A percentile compares a stretch with the other conserved stretches of the same genome.
Evolutionary conservation across 2,888 invertebrate genomes (phyloP).

Genomic region (Philhelius pedissequus): DNA sequence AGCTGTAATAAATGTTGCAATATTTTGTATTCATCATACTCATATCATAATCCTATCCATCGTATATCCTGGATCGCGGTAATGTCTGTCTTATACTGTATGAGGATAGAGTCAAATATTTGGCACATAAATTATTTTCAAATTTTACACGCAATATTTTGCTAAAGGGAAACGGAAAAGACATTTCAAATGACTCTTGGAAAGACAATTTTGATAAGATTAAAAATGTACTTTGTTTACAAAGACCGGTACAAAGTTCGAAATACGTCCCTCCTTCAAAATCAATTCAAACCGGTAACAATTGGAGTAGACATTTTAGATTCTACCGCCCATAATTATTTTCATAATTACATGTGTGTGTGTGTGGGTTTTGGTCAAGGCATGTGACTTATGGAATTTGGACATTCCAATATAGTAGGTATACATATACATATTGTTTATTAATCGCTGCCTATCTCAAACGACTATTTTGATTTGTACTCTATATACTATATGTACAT

Average conservation of each 20-base stretch:
- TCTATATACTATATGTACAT: too few species aligned
- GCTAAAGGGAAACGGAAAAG: neutral
- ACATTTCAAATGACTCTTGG: neutral
- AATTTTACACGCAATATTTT: neutral
- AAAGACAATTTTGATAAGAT: neutral
- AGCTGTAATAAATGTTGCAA: too few species aligned
- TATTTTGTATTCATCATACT: too few species aligned
- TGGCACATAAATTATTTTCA: neutral
- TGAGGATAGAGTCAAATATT: too few species aligned
- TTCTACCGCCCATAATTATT: too few species aligned
- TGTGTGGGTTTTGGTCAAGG: slow-evolving; percentile 9
- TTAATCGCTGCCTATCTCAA: neutral
- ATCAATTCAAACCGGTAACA: slow-evolving; percentile 28
- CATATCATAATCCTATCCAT: too few species aligned
- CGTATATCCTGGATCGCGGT: too few species aligned
- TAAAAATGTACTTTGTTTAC: neutral
- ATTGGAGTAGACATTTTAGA: slow-evolving; percentile 16
- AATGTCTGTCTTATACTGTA: too few species aligned
- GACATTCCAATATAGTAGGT: slow-evolving; percentile 21
- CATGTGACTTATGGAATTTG: slow-evolving; percentile 40
- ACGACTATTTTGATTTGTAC: neutral
- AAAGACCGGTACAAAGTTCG: slow-evolving; percentile 39
- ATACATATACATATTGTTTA: too few species aligned
- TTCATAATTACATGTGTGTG: too few species aligned
- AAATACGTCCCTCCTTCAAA: slow-evolving; percentile 31